phyloP scores from a whole-genome alignment of 1,140 invertebrate genomes.

The Nylanderia fulva region DNA sequence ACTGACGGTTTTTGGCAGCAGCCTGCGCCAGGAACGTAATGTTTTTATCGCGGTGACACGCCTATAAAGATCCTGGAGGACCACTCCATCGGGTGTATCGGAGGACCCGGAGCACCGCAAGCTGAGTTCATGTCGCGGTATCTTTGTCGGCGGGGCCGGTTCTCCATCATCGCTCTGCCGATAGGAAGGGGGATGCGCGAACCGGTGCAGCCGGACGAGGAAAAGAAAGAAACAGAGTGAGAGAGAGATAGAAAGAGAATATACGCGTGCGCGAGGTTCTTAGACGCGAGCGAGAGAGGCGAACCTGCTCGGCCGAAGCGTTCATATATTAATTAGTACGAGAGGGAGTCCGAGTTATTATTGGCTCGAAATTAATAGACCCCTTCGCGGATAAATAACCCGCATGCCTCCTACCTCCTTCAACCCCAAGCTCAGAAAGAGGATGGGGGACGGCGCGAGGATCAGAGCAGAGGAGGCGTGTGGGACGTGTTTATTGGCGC shows the following conservation, averaged over 20 bases:
- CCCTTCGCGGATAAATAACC: slow-evolving; percentile 80
- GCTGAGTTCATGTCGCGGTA: slow-evolving; percentile 81
- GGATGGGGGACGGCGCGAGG: slow-evolving; percentile 23
- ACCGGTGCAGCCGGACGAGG: slow-evolving; percentile 42
- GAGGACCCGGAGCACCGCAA: slow-evolving; percentile 57
- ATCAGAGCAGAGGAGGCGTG: slow-evolving; percentile 41
- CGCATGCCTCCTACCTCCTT: slow-evolving; percentile 53
- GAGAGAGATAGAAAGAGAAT: slow-evolving; percentile 14
- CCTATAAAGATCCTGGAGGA: slow-evolving; percentile 75
- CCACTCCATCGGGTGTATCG: slow-evolving; percentile 70
- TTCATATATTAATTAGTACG: slow-evolving; percentile 83
- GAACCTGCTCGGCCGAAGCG: slow-evolving; percentile 80
- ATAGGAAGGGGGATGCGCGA: slow-evolving; percentile 70
- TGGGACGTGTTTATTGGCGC: slow-evolving; percentile 74
- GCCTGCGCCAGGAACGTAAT: slow-evolving; percentile 17
- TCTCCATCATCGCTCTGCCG: slow-evolving; percentile 82
- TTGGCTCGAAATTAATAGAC: slow-evolving; percentile 81
- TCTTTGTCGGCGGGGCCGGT: slow-evolving; percentile 82
- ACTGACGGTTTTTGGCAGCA: slow-evolving; percentile 49
- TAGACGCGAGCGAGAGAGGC: slow-evolving; percentile 68
- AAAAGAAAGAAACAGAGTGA: slow-evolving; percentile 13
- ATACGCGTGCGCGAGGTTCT: slow-evolving; percentile 42
- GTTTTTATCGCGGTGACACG: slow-evolving; percentile 75
- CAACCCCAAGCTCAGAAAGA: slow-evolving; percentile 41
- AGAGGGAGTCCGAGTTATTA: slow-evolving; percentile 80